phyloP scores from a whole-genome alignment of 2,797 vertebrate species.

The Sebastes cheni region DNA sequence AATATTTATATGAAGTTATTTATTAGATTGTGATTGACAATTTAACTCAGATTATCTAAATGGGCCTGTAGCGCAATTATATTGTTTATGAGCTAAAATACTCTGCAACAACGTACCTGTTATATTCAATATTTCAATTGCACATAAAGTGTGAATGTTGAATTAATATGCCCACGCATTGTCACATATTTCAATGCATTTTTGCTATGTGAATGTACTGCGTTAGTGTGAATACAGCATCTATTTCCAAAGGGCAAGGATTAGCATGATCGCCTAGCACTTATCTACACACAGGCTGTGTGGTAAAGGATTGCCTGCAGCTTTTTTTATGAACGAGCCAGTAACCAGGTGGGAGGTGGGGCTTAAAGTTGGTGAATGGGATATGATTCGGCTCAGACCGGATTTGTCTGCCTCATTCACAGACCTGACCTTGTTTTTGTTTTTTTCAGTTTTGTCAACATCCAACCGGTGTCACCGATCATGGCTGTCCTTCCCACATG shows the following conservation, averaged over 20 bases:
- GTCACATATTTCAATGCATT: constrained; percentile 1
- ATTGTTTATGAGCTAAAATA: neutral
- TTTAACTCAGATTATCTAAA: neutral
- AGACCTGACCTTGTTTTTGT: constrained; percentile 7
- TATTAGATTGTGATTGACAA: neutral
- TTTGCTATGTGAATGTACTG: neutral
- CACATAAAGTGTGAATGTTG: neutral
- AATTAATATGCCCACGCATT: neutral
- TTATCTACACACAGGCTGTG: constrained; percentile 39
- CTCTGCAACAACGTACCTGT: neutral
- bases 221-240: constrained; percentile 23
- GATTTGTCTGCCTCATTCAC: constrained; percentile 39
- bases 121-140: neutral
- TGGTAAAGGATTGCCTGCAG: constrained; percentile 40
- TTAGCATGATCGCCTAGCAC: constrained; percentile 48
- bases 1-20: neutral
- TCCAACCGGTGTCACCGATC: neutral
- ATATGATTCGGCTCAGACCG: constrained; percentile 18
- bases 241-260: constrained; percentile 53
- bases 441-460: neutral
- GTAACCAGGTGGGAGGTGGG: constrained; percentile 24
- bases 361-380: constrained; percentile 31
- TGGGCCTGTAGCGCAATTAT: accelerated
- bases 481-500: neutral
- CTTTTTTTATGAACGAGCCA: constrained; percentile 13